Evolutionary conservation across 2,797 vertebrate species (phyloP).

Genomic region (Anableps anableps): DNA sequence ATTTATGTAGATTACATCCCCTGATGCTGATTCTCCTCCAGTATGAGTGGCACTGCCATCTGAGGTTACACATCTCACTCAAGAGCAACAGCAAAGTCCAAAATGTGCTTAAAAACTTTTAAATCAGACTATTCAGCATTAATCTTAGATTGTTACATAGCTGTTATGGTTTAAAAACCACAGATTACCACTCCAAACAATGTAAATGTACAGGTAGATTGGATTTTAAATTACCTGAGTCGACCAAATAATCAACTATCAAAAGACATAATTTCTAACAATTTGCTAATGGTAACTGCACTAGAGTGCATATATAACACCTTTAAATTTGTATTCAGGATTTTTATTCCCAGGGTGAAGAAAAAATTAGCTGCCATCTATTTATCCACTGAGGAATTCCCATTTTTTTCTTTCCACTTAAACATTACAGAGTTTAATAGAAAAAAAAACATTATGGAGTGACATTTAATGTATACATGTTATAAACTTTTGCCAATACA

Average conservation of each 20-base stretch:
- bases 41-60: neutral
- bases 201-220: neutral
- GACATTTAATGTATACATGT: neutral
- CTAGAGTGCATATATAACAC: neutral
- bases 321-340: neutral
- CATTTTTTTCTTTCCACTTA: neutral
- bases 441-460: neutral
- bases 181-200: neutral
- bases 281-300: neutral
- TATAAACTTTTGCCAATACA: neutral
- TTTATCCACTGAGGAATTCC: neutral
- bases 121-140: neutral
- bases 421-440: neutral
- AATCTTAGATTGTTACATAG: neutral
- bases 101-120: neutral
- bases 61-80: neutral
- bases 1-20: neutral
- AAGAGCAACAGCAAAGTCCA: neutral
- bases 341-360: neutral
- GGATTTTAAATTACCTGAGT: neutral
- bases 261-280: neutral
- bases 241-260: neutral
- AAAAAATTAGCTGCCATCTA: neutral
- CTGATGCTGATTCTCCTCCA: neutral
- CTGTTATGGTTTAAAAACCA: neutral